These are phyloP conservation scores for Silvanus unidentatus DNA, from an alignment of 2,888 invertebrate genomes.

Conservation along the genomic window DNA sequence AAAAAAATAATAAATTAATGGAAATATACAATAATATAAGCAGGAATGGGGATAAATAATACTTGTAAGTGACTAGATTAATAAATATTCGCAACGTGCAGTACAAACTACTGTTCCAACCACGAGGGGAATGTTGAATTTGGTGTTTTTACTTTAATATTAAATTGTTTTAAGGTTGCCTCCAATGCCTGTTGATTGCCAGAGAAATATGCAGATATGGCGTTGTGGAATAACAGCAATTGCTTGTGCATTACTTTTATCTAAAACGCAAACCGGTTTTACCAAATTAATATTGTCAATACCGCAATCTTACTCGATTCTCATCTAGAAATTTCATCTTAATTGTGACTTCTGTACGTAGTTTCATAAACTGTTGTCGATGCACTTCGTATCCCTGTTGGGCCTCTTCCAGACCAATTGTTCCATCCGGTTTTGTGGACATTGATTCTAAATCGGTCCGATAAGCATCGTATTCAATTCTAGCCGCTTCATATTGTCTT, in stretches of 20 bases:
- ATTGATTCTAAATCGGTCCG: conserved; percentile 86
- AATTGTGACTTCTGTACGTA: conserved; percentile 88
- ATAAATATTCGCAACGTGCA: conserved; percentile 9
- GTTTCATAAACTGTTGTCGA: conserved; percentile 85
- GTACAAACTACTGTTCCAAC: conserved; percentile 62
- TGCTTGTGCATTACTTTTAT: conserved; percentile 99
- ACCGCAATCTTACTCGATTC: conserved; percentile 69
- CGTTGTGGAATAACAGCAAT: conserved; percentile 90
- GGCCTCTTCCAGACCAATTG: conserved; percentile 67
- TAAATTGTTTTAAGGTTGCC: conserved; percentile 91
- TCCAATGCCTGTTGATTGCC: conserved; percentile 92
- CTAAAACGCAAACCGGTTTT: conserved; percentile 58
- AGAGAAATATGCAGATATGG: conserved; percentile 93
- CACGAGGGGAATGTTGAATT: conserved; percentile 73
- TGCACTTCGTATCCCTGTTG: conserved; percentile 78
- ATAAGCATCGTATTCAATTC: conserved; percentile 96
- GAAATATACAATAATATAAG: too few relatives aligned
- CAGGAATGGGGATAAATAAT: too few relatives aligned
- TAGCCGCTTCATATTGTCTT: conserved; percentile 68
- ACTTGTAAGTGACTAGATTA: conserved; percentile 14
- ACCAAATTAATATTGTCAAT: not conserved
- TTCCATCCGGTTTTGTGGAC: conserved; percentile 58
- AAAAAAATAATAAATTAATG: too few relatives aligned
- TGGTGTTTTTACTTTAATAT: conserved; percentile 80
- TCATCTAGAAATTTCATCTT: conserved; percentile 96